Percentiles rank a stretch among this genome's conserved stretches.
Evolutionary conservation across 2,797 vertebrate genomes (phyloP).

Genomic region (Uromys caudimaculatus): DNA sequence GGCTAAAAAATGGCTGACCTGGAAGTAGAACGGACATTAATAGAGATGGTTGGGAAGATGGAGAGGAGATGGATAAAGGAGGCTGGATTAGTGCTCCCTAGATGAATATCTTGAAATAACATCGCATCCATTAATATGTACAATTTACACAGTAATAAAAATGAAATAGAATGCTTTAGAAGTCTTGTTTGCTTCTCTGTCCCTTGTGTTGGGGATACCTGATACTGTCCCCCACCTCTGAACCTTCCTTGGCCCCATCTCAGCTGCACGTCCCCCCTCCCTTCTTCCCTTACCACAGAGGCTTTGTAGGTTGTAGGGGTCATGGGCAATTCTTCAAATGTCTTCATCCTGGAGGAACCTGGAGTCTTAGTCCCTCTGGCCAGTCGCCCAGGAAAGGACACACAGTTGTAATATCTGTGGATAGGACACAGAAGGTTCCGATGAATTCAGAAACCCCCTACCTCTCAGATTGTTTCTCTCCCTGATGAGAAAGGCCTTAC

Average conservation of each 20-base stretch:
- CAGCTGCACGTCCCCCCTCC: not conserved
- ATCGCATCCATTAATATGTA: not conserved
- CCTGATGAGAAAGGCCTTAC: not conserved
- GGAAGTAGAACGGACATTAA: not conserved
- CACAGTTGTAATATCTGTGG: constrained; percentile 97
- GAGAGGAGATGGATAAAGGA: too few species aligned
- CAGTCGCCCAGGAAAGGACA: constrained; percentile 94
- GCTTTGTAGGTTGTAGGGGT: constrained; percentile 92
- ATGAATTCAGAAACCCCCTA: rapidly evolving
- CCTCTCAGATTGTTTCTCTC: rapidly evolving
- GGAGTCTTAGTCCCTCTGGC: constrained; percentile 91
- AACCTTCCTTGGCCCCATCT: not conserved
- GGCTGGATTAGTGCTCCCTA: not conserved
- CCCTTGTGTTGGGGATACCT: not conserved
- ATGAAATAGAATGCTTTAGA: not conserved
- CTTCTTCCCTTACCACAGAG: constrained; percentile 89
- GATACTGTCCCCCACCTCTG: too few species aligned
- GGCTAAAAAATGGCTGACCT: not conserved
- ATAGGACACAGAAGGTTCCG: constrained; percentile 25
- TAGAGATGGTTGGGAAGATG: not conserved
- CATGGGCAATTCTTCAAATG: constrained; percentile 96
- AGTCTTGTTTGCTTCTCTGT: not conserved
- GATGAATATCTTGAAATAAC: not conserved
- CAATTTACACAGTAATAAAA: not conserved
- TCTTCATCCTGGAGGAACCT: constrained; percentile 94